Evolutionary conservation across 2,888 invertebrate species (phyloP), one percentile per base, ranked within the genome.

Genomic region (Euplagia quadripunctaria): DNA sequence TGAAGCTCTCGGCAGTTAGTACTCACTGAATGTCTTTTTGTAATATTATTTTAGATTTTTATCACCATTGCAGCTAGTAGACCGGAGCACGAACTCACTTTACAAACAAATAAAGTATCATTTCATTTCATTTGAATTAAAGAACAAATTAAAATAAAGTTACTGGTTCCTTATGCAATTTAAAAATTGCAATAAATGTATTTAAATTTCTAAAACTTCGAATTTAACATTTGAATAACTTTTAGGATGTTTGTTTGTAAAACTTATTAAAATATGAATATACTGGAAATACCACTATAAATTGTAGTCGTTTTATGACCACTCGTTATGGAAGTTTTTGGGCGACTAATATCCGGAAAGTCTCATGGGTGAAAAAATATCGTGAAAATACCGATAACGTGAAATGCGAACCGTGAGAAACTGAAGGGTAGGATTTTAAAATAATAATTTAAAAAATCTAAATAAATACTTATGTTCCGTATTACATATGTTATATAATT

Each of bases 51-150:
- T 77, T 78, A 72, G 71, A 79, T 73, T 78, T 79, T 82, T 81
- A 80, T 76, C 78, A 81, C 77, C 78, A 74, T 70, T 49, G 20
- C 64, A 52, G 58, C 67, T 49, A 46, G 72, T 71, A 68, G 71
- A 43, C 42, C 41, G 68, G 69, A 76, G 80, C 82, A 81, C 80
- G 84, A 80, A 82, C 85, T 31, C 75, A 76, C 66, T 79, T 78
- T n/a, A n/a, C n/a, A n/a, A n/a, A n/a, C n/a, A n/a, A n/a, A n/a
- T n/a, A n/a, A n/a, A n/a, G n/a, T n/a, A n/a, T n/a, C n/a, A n/a
- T n/a, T n/a, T n/a, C n/a, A n/a, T n/a, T n/a, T n/a, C n/a, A n/a
- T n/a, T n/a, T 79, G 66, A 82, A 83, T 83, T 81, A 81, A 83
- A 85, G 82, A 78, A 76, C 66, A 77, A 74, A 82, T 43, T n/a